These are phyloP conservation scores for Sicus ferrugineus DNA, from an alignment of 2,888 invertebrate species.

Conservation along the genomic window DNA sequence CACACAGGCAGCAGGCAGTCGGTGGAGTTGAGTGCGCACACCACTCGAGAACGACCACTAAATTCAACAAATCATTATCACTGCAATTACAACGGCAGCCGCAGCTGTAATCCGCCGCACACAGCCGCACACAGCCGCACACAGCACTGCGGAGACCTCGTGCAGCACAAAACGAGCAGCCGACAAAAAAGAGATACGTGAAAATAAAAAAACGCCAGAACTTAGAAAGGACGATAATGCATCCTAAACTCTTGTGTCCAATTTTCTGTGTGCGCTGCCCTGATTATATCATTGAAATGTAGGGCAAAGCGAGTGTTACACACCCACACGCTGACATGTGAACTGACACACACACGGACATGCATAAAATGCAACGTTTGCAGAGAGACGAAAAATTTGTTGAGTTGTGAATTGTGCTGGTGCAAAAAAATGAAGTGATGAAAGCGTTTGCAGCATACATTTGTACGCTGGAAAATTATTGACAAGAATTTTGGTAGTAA, in stretches of 20 bases:
- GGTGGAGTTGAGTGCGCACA: no score
- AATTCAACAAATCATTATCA: constrained; percentile 24
- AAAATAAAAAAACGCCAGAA: constrained; percentile 17
- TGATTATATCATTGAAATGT: constrained; percentile 50
- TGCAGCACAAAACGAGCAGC: constrained; percentile 23
- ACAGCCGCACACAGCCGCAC: constrained; percentile 11
- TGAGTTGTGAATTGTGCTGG: background rate
- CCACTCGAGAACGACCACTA: constrained; percentile 22
- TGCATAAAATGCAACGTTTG: background rate
- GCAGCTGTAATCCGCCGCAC: constrained; percentile 24
- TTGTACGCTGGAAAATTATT: background rate
- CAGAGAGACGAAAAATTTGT: background rate
- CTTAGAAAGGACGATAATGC: constrained; percentile 6
- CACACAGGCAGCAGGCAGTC: constrained; percentile 13
- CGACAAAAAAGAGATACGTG: constrained; percentile 10
- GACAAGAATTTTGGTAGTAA: background rate
- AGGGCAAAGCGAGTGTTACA: constrained; percentile 45
- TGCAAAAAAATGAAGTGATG: background rate
- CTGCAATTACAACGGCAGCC: constrained; percentile 15
- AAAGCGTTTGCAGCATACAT: background rate
- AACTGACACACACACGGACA: constrained; percentile 10
- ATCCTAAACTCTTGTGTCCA: constrained; percentile 37
- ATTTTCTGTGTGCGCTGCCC: constrained; percentile 46
- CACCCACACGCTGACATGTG: constrained; percentile 8
- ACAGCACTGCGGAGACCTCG: constrained; percentile 28